Evolutionary conservation across 1,140 invertebrate species (phyloP).

Genomic region (Lordiphosa stackelbergi): DNA sequence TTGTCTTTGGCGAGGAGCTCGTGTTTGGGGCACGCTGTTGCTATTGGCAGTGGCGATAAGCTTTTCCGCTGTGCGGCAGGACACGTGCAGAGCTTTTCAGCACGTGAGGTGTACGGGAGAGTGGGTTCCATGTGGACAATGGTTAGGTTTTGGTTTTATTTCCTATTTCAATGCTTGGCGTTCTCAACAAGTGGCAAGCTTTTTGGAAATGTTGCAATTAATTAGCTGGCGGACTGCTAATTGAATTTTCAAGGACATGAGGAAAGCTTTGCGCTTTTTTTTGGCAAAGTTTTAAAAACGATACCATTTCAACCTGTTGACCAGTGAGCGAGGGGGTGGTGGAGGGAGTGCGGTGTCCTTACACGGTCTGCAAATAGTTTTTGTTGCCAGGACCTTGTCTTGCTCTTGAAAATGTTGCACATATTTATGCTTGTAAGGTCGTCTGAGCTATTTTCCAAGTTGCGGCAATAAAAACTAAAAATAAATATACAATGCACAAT

Average conservation of each 20-base stretch:
- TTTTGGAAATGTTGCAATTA: slow-evolving; percentile 52
- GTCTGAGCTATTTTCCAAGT: slow-evolving; percentile 53
- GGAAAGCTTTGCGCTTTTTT: slow-evolving; percentile 6
- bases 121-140: slow-evolving; percentile 21
- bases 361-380: slow-evolving; percentile 44
- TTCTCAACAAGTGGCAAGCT: slow-evolving; percentile 71
- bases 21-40: slow-evolving; percentile 57
- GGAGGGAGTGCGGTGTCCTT: slow-evolving; percentile 37
- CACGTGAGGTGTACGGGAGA: slow-evolving; percentile 30
- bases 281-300: slow-evolving; percentile 26
- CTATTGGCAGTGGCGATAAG: slow-evolving; percentile 42
- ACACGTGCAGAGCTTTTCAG: slow-evolving; percentile 63
- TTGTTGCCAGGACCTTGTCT: slow-evolving; percentile 57
- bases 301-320: slow-evolving; percentile 61
- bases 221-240: slow-evolving; percentile 55
- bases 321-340: slow-evolving; percentile 14
- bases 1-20: slow-evolving; percentile 29
- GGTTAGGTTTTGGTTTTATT: slow-evolving; percentile 27
- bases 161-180: slow-evolving; percentile 2
- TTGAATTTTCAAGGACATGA: slow-evolving; percentile 62
- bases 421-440: slow-evolving; percentile 73
- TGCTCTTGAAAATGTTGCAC: slow-evolving; percentile 68
- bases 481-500: slow-evolving; percentile 43
- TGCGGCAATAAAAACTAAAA: slow-evolving; percentile 22
- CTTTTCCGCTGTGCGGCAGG: slow-evolving; percentile 7